These are phyloP conservation scores for Argya squamiceps DNA, from an alignment of 2,797 vertebrate genomes.

Conservation along the genomic window DNA sequence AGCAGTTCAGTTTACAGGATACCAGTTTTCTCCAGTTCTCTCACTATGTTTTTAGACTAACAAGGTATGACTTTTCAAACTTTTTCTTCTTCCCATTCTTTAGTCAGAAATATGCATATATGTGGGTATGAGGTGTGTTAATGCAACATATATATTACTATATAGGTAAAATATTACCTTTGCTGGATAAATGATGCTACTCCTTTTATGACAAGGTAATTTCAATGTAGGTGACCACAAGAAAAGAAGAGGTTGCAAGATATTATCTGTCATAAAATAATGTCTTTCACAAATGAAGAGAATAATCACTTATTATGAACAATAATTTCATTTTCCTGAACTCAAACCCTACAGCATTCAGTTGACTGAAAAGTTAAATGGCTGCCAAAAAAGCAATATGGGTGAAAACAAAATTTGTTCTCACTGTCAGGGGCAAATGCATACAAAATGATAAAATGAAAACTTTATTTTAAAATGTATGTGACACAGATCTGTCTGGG, in stretches of 20 bases:
- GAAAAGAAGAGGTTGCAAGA: background rate
- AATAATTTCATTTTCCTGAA: background rate
- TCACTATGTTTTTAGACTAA: conserved; percentile 29
- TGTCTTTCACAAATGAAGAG: background rate
- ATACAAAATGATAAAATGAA: background rate
- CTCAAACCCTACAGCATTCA: background rate
- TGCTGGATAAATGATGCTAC: background rate
- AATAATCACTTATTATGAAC: background rate
- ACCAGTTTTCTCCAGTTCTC: conserved; percentile 12
- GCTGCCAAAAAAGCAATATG: background rate
- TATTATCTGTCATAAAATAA: background rate
- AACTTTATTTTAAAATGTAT: background rate
- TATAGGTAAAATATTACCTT: background rate
- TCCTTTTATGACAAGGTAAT: background rate
- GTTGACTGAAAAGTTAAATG: background rate
- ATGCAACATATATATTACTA: background rate
- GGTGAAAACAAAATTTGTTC: background rate
- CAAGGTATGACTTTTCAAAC: conserved; percentile 1
- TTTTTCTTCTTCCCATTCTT: conserved; percentile 7
- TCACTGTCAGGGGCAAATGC: background rate
- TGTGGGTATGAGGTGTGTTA: background rate
- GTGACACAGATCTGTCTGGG: background rate
- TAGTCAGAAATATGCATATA: background rate
- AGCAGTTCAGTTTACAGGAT: conserved; percentile 13
- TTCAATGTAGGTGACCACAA: background rate